Percentiles rank a stretch among this genome's conserved stretches.
These are phyloP conservation scores for Pseudotriccus pelzelni DNA, from an alignment of 2,797 vertebrate genomes.

Conservation along the genomic window DNA sequence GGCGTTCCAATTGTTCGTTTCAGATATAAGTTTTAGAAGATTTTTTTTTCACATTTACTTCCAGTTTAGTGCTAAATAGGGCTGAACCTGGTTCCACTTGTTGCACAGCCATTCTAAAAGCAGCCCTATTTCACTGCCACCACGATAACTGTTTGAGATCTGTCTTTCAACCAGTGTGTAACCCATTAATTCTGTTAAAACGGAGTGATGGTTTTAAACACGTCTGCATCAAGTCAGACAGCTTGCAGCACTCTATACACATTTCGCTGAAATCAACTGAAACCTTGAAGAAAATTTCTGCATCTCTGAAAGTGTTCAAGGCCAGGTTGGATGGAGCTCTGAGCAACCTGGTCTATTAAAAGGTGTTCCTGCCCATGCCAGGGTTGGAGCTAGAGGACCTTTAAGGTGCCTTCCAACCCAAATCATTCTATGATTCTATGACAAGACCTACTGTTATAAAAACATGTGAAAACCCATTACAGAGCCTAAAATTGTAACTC, in stretches of 20 bases:
- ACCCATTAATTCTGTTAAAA: neutral
- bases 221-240: neutral
- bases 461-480: neutral
- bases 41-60: neutral
- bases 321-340: neutral
- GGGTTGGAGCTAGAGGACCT: neutral
- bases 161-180: neutral
- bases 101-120: neutral
- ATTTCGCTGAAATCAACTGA: neutral
- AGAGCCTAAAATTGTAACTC: neutral
- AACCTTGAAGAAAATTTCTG: neutral
- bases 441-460: neutral
- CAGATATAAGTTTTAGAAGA: neutral
- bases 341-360: neutral
- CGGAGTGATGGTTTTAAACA: neutral
- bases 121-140: neutral
- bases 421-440: neutral
- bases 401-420: neutral
- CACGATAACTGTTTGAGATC: neutral
- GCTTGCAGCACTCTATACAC: neutral
- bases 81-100: neutral
- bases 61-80: neutral
- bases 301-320: neutral
- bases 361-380: neutral
- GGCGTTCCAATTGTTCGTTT: neutral